phyloP scores from a whole-genome alignment of 2,113 vertebrate genomes.

The Erythrolamprus reginae region DNA sequence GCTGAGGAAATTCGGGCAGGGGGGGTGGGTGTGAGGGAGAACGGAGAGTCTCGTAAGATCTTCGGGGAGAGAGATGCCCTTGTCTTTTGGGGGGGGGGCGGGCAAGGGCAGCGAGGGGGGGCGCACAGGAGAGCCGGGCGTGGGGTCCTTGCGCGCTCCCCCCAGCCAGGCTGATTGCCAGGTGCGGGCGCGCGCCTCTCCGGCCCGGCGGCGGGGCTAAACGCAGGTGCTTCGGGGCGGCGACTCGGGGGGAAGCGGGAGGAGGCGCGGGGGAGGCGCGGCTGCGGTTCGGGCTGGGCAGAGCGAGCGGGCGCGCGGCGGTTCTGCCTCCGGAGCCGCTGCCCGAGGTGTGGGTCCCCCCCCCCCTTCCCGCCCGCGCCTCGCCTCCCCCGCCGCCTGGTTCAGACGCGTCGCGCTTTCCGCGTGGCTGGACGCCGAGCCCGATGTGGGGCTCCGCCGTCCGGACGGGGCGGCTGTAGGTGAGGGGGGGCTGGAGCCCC shows the following conservation, averaged over 20 bases:
- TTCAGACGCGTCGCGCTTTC: background rate
- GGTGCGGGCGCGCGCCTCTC: constrained; percentile 97
- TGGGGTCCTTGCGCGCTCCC: background rate
- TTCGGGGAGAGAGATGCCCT: constrained; percentile 55
- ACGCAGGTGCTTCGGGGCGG: constrained; percentile 86
- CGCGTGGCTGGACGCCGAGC: constrained; percentile 83
- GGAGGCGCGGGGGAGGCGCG: background rate
- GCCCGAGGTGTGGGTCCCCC: constrained; percentile 79
- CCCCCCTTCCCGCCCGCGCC: constrained; percentile 68
- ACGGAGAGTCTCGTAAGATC: background rate
- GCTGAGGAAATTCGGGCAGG: background rate
- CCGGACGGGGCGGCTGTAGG: constrained; percentile 83
- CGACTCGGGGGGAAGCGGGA: background rate
- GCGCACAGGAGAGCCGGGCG: constrained; percentile 59
- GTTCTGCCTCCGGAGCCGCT: constrained; percentile 88
- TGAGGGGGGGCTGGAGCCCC: constrained; percentile 67
- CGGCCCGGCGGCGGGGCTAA: constrained; percentile 90
- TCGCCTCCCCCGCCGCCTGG: background rate
- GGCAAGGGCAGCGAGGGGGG: constrained; percentile 57
- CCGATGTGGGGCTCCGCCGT: constrained; percentile 86
- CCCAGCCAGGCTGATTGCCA: constrained; percentile 81
- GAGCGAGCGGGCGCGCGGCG: constrained; percentile 89
- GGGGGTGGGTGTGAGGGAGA: too few relatives aligned
- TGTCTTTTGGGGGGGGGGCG: constrained; percentile 65
- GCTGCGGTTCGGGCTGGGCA: constrained; percentile 73